A percentile compares a stretch with the other conserved stretches of the same genome.
These are phyloP conservation scores for Rhodeus uyekii DNA, from an alignment of 2,797 vertebrate species.

Conservation along the genomic window DNA sequence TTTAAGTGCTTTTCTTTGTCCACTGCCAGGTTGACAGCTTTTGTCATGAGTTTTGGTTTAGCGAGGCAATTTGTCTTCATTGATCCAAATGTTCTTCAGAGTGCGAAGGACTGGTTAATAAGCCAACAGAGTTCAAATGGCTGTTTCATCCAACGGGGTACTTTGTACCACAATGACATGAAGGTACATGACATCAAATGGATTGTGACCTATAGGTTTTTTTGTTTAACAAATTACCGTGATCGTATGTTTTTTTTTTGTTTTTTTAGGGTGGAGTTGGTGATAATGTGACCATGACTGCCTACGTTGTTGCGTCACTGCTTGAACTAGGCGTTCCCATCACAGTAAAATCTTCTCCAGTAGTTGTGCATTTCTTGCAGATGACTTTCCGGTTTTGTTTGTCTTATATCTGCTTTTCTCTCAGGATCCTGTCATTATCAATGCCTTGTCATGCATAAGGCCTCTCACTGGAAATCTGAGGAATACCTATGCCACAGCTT, in stretches of 20 bases:
- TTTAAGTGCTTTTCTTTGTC: no score
- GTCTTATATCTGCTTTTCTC: neutral
- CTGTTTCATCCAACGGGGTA: conserved; percentile 77
- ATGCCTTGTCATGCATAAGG: neutral
- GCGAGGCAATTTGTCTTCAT: conserved; percentile 76
- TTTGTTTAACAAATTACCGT: no score
- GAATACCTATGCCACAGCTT: no score
- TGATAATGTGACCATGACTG: conserved; percentile 57
- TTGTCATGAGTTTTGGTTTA: conserved; percentile 81
- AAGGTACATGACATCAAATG: conserved; percentile 67
- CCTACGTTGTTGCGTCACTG: conserved; percentile 52
- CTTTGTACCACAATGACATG: conserved; percentile 78
- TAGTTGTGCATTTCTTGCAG: fast-evolving
- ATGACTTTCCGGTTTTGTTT: neutral
- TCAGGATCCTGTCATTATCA: neutral
- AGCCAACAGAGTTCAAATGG: conserved; percentile 71
- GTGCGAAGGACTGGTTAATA: conserved; percentile 72
- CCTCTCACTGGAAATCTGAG: no score
- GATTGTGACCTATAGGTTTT: no score
- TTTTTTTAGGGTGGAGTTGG: conserved; percentile 58
- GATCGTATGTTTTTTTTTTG: no score
- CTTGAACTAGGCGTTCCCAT: conserved; percentile 33
- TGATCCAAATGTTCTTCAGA: conserved; percentile 70
- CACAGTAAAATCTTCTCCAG: neutral
- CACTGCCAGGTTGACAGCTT: conserved; percentile 79